Evolutionary conservation across 2,113 vertebrate species (phyloP).

Genomic region (Urocolius indicus): DNA sequence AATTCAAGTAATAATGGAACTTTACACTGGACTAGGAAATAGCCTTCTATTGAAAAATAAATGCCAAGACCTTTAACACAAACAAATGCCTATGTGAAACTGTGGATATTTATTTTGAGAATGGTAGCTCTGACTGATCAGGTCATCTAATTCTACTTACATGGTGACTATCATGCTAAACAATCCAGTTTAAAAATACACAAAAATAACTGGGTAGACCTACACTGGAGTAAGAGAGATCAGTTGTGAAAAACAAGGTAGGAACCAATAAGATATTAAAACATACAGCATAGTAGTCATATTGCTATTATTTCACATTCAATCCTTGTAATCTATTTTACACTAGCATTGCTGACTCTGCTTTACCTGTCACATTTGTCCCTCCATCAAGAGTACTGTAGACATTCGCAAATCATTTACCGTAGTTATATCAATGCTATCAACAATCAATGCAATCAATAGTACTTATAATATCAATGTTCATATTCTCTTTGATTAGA

Average conservation of each 20-base stretch:
- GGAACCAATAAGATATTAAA: neutral
- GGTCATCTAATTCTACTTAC: neutral
- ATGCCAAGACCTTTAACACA: conserved; percentile 30
- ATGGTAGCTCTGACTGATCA: neutral
- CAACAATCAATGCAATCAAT: neutral
- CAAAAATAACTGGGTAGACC: neutral
- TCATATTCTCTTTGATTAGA: neutral
- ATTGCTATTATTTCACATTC: neutral
- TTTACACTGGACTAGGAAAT: conserved; percentile 43
- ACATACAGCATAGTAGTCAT: neutral
- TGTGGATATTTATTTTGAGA: conserved; percentile 54
- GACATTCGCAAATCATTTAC: neutral
- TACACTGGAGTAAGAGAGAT: neutral
- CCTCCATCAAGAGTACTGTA: neutral
- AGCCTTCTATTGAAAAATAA: conserved; percentile 46
- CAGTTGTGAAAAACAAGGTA: neutral
- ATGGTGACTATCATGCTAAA: neutral
- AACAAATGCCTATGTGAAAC: conserved; percentile 33
- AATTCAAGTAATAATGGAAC: conserved; percentile 47
- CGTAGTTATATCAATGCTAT: neutral
- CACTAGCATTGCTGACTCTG: neutral
- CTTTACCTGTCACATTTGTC: neutral
- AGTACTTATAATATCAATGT: neutral
- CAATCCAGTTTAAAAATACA: conserved; percentile 40
- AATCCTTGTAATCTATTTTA: neutral